Evolutionary conservation across 2,113 vertebrate genomes (phyloP).

Genomic region (Trogon melanurus): DNA sequence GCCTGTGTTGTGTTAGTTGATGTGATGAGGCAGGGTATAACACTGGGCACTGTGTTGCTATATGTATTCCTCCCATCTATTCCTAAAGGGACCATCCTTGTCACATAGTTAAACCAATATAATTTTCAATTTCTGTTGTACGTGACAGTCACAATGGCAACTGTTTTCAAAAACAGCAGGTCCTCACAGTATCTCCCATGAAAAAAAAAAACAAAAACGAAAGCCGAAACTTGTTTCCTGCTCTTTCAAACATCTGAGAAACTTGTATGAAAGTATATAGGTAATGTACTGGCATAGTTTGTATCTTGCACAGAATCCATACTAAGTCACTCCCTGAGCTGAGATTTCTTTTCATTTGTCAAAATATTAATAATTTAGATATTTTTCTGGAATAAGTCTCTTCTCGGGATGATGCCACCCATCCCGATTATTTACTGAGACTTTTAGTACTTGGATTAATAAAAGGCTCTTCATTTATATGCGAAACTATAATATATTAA

Average conservation of each 20-base stretch:
- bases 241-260: not conserved
- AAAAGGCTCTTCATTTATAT: not conserved
- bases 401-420: not conserved
- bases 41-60: not conserved
- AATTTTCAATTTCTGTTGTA: not conserved
- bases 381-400: not conserved
- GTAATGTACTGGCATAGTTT: not conserved
- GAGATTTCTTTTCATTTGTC: not conserved
- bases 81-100: not conserved
- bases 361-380: not conserved
- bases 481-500: not conserved
- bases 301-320: not conserved
- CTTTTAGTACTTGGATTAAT: not conserved
- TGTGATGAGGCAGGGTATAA: not conserved
- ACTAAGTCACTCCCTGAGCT: not conserved
- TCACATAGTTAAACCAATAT: not conserved
- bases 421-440: not conserved
- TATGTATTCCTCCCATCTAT: not conserved
- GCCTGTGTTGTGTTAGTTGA: not conserved
- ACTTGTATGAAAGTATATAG: not conserved
- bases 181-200: accelerated
- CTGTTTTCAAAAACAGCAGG: not conserved
- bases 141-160: not conserved
- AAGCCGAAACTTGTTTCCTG: not conserved
- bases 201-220: not conserved